phyloP scores from a whole-genome alignment of 1,140 invertebrate genomes.

The Heliconius melpomene region DNA sequence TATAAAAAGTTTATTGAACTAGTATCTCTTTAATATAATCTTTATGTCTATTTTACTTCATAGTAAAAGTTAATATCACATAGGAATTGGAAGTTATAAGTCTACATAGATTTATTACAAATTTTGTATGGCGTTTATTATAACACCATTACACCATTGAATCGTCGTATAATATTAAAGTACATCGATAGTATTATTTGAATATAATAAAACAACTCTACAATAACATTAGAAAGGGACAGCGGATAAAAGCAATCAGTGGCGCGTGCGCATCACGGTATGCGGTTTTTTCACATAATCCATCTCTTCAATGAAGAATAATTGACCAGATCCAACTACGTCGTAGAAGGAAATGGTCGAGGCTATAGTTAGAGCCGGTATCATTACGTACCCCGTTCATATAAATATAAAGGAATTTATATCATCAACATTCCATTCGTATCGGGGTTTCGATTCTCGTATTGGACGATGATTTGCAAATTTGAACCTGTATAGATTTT shows the following conservation, averaged over 20 bases:
- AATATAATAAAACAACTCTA: constrained; percentile 11
- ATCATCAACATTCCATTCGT: constrained; percentile 42
- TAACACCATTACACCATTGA: no score
- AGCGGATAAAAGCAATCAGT: constrained; percentile 29
- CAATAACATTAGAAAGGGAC: background rate
- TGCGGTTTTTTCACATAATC: constrained; percentile 57
- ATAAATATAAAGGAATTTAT: constrained; percentile 43
- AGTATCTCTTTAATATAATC: no score
- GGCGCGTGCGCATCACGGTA: constrained; percentile 47
- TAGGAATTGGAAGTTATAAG: no score
- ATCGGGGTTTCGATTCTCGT: constrained; percentile 37
- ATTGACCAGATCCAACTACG: constrained; percentile 48
- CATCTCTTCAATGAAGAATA: constrained; percentile 57
- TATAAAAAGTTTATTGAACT: no score
- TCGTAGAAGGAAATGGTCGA: constrained; percentile 54
- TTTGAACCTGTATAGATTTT: constrained; percentile 38
- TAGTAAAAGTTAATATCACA: no score
- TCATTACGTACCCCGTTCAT: constrained; percentile 41
- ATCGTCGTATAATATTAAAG: background rate
- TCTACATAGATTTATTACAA: no score
- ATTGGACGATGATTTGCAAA: constrained; percentile 50
- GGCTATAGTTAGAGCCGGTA: constrained; percentile 42
- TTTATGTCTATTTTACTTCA: no score
- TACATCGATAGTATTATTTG: background rate
- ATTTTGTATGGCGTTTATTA: no score